These are phyloP conservation scores for Cyrtonyx montezumae DNA, from an alignment of 2,113 vertebrate genomes.

Conservation along the genomic window DNA sequence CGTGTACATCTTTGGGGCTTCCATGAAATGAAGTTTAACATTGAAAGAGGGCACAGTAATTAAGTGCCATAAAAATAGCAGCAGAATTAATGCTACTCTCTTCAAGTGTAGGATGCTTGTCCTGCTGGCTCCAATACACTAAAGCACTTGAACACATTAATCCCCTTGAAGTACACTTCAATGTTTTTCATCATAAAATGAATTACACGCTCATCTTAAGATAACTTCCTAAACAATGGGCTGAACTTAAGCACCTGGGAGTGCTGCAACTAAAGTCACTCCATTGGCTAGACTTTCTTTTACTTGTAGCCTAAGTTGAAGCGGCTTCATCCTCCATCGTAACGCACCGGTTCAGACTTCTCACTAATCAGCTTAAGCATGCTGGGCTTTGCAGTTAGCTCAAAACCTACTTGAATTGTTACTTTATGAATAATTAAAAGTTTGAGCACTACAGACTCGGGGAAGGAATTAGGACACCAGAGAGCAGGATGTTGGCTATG, in stretches of 20 bases:
- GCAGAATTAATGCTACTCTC: not conserved
- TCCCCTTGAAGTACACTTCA: accelerated
- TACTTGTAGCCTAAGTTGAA: not conserved
- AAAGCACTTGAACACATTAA: not conserved
- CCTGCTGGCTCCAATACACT: not conserved
- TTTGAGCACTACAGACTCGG: not conserved
- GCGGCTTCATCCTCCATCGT: not conserved
- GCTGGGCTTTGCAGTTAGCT: not conserved
- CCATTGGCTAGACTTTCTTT: not conserved
- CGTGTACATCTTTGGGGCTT: accelerated
- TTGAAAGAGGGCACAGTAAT: not conserved
- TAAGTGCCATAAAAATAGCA: not conserved
- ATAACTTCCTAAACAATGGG: not conserved
- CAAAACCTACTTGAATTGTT: not conserved
- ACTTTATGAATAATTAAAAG: not conserved
- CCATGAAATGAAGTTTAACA: not conserved
- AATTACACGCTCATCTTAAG: not conserved
- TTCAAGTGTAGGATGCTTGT: not conserved
- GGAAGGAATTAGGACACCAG: not conserved
- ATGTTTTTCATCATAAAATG: not conserved
- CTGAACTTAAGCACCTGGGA: not conserved
- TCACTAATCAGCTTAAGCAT: not conserved
- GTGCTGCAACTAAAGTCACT: not conserved
- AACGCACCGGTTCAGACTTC: not conserved
- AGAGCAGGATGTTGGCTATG: not conserved